These are phyloP conservation scores for Apotomis betuletana DNA, from an alignment of 2,888 invertebrate species.

Conservation along the genomic window DNA sequence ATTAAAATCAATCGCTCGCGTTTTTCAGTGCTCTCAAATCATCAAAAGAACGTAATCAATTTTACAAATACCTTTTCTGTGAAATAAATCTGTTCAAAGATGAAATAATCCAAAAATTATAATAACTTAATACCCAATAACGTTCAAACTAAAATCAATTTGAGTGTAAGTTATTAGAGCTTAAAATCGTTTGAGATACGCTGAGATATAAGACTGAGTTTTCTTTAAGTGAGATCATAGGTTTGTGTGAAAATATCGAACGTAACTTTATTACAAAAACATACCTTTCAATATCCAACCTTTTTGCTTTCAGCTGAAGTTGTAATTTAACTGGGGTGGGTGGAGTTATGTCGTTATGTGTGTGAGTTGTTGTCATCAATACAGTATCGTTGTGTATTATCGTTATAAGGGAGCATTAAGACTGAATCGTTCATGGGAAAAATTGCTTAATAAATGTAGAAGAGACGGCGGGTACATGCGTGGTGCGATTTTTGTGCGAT, in stretches of 20 bases:
- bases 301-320: slow-evolving; percentile 28
- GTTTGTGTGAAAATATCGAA: slow-evolving; percentile 76
- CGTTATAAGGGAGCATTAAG: slow-evolving; percentile 76
- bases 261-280: slow-evolving; percentile 67
- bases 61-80: slow-evolving; percentile 78
- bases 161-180: neutral
- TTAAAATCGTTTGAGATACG: slow-evolving; percentile 32
- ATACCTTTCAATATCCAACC: slow-evolving; percentile 42
- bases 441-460: slow-evolving; percentile 78
- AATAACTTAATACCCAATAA: slow-evolving; percentile 43
- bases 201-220: slow-evolving; percentile 24
- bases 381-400: slow-evolving; percentile 74
- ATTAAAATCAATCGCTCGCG: slow-evolving; percentile 73
- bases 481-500: slow-evolving; percentile 25
- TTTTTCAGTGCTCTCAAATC: slow-evolving; percentile 57
- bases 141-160: slow-evolving; percentile 34
- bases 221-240: slow-evolving; percentile 63
- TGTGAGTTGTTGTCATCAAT: slow-evolving; percentile 64
- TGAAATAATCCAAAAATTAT: slow-evolving; percentile 36
- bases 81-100: slow-evolving; percentile 71
- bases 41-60: slow-evolving; percentile 81
- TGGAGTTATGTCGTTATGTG: slow-evolving; percentile 52
- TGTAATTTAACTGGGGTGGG: slow-evolving; percentile 40
- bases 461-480: slow-evolving; percentile 49
- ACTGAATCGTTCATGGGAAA: slow-evolving; percentile 76